Percentiles rank a stretch among this genome's conserved stretches.
Conservation (phyloP, 2,113 vertebrate species). For the Eonycteris spelaea region DNA sequence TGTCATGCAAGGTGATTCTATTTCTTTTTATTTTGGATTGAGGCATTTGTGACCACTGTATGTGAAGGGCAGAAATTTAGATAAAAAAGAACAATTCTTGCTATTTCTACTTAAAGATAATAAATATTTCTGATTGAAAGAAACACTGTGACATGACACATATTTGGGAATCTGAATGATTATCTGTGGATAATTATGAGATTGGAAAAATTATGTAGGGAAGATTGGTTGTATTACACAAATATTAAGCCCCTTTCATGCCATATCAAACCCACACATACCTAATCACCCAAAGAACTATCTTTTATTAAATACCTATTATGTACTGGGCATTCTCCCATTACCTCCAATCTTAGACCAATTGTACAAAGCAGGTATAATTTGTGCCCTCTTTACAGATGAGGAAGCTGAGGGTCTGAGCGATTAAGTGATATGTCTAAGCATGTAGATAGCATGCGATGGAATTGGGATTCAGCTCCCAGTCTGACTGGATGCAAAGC, state of each 20-base stretch:
- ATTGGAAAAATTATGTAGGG: not conserved
- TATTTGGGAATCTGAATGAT: not conserved
- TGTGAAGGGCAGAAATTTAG: not conserved
- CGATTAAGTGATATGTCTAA: not conserved
- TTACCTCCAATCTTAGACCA: not conserved
- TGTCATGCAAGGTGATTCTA: not conserved
- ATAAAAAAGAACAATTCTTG: not conserved
- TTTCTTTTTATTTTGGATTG: not conserved
- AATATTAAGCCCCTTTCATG: not conserved
- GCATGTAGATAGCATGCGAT: not conserved
- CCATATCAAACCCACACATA: not conserved
- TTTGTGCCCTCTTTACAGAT: not conserved
- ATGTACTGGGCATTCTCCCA: not conserved
- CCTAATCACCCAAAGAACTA: not conserved
- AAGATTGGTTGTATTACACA: not conserved
- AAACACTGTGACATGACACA: not conserved
- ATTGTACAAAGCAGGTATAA: not conserved
- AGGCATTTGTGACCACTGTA: too few relatives aligned
- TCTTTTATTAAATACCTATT: not conserved
- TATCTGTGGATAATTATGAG: not conserved
- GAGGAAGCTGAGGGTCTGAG: not conserved
- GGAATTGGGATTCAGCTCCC: not conserved
- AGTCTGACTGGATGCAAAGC: not conserved
- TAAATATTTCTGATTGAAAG: conserved; percentile 3
- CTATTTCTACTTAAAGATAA: not conserved